A percentile compares a stretch with the other conserved stretches of the same genome.
phyloP scores from a whole-genome alignment of 2,113 vertebrate species.

The Siniperca chuatsi region DNA sequence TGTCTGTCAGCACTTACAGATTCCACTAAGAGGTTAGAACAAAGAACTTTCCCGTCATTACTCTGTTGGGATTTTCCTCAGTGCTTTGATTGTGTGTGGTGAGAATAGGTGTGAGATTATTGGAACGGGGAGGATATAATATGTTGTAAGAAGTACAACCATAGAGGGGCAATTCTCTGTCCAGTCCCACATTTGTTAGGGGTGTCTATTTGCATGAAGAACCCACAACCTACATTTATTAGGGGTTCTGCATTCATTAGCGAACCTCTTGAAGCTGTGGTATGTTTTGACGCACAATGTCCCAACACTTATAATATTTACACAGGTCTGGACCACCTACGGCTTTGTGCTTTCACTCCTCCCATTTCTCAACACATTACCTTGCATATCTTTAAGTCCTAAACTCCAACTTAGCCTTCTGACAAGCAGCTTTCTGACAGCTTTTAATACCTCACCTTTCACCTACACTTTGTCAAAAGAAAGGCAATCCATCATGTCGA shows the following conservation, averaged over 20 bases:
- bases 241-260: slow-evolving; percentile 72
- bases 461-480: slow-evolving; percentile 64
- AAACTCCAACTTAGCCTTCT: slow-evolving; percentile 48
- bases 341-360: slow-evolving; percentile 53
- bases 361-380: slow-evolving; percentile 62
- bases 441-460: slow-evolving; percentile 74
- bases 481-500: slow-evolving; percentile 66
- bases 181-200: slow-evolving; percentile 70
- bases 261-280: slow-evolving; percentile 67
- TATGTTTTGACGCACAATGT: slow-evolving; percentile 71
- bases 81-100: slow-evolving; percentile 57
- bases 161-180: background rate
- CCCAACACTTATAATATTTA: slow-evolving; percentile 78
- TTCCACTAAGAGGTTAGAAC: slow-evolving; percentile 74
- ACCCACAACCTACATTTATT: slow-evolving; percentile 70
- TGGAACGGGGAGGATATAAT: slow-evolving; percentile 21
- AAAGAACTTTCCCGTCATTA: slow-evolving; percentile 69
- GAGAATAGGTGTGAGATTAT: slow-evolving; percentile 64
- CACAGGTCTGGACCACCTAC: slow-evolving; percentile 83
- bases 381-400: slow-evolving; percentile 60
- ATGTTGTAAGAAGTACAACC: background rate
- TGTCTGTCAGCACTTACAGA: slow-evolving; percentile 81
- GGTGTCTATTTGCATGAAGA: slow-evolving; percentile 75
- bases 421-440: slow-evolving; percentile 40
- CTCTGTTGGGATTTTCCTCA: slow-evolving; percentile 72